Evolutionary conservation across 1,140 invertebrate genomes (phyloP), one percentile per base, ranked within the genome.

Genomic region (Battus philenor): DNA sequence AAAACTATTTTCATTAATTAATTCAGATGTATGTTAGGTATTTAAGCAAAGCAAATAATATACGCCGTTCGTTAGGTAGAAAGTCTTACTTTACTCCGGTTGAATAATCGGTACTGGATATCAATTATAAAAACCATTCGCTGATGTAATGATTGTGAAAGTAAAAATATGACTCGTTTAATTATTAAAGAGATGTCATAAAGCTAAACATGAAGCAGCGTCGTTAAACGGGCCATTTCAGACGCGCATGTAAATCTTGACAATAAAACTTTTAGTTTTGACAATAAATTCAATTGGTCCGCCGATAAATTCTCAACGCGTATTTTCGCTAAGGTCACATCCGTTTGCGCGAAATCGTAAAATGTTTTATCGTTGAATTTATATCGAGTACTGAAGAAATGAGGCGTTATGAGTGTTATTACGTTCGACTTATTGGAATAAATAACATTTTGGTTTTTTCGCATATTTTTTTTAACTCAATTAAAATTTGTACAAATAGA

Each of bases 221-320:
- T 51, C 48, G 52, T 59, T 59, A 55, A 59, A 34, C 34, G 12
- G 30, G 13, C 10, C 41, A 34, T 50, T 29, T 55, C 27, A 24
- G 44, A 50, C 48, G 51, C 20, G 41, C 36, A 41, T 54, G 52
- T 49, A 47, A 49, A 54, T 50, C 47, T 51, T 26, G 33, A 38
- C 39, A 58, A 47, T 58, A 62, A 62, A 62, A 52, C 49, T 62
- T 58, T 62, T 54, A 58, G 51, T 59, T 60, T 60, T 60, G 48
- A 55, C 49, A 44, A 65, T 65, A 65, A 65, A 65, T 65, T 55
- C 47, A 53, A 57, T 52, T 51, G 57, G 51, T 8, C 27, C 34
- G 44, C 43, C 57, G 32, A 60, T 65, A 60, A 60, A 65, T 65
- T 64, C 39, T 49, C 34, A 54, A 56, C 55, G 45, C 50, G 56